Base-by-base conservation (phyloP, 1,140 invertebrate genomes). In the Zaprionus tsacasi region DNA sequence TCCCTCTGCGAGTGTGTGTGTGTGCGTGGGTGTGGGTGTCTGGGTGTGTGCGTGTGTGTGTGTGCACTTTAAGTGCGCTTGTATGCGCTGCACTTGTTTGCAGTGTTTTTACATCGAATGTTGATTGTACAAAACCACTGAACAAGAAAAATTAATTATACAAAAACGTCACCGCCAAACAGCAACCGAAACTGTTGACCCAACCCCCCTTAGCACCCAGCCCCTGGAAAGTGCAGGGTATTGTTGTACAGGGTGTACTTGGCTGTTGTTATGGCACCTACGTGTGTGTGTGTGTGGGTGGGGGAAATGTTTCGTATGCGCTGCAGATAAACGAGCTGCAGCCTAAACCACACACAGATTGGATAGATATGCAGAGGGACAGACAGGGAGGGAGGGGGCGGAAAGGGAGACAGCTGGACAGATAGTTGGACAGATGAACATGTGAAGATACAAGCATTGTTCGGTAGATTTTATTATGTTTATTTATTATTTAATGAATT, bases 101-200 rank as follows among this genome's bases (percentile, higher is more conserved):
- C 82, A 81, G 73, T 86, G 82, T 86, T 85, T 85, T 86, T 86
- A 86, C 82, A 85, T 86, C 82, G 81, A 81, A 83, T 85, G 85
- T 85, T 89, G 85, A 90, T 90, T 90, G 86, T 90, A 90, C 82
- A 86, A 90, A 90, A 90, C 86, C 86, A 90, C 86, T 90, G 86
- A 90, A 90, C 86, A 90, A 90, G 86, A 90, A 90, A 90, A 90
- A 90, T 90, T 90, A 90, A 90, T 90, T 90, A 90, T 90, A 90
- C 87, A 90, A 90, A 90, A 90, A 86, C 83, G 83, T 88, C 83
- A 82, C 82, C 83, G 82, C 83, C 79, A 87, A 87, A 87, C 83
- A 87, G 80, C 83, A 89, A 76, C 83, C 79, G 83, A 82, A 82
- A 87, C 80, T 82, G 83, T 88, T 87, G 82, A 86, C 82, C 82